These are phyloP conservation scores for Polypterus senegalus DNA, from an alignment of 2,113 vertebrate species.

Conservation along the genomic window DNA sequence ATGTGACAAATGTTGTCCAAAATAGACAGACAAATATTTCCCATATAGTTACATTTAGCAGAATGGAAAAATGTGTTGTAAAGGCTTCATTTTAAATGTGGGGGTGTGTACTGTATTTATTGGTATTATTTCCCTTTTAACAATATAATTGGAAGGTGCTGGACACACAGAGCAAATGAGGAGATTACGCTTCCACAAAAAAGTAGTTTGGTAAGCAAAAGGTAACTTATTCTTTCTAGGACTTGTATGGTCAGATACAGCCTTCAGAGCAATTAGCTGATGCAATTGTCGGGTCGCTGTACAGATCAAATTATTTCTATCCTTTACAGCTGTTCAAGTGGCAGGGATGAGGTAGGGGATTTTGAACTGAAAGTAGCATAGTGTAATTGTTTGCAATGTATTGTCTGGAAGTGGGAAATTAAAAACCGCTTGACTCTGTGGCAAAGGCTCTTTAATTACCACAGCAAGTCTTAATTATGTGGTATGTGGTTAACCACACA, in stretches of 20 bases:
- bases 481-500: conserved; percentile 10
- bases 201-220: too few species aligned
- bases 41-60: too few species aligned
- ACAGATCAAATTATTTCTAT: conserved; percentile 5
- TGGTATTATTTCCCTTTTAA: too few species aligned
- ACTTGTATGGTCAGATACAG: neutral
- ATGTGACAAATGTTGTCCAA: too few species aligned
- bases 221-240: neutral
- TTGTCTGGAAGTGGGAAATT: conserved; percentile 6
- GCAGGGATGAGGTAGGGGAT: neutral
- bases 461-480: conserved; percentile 9
- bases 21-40: too few species aligned
- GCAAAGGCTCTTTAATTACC: conserved; percentile 16
- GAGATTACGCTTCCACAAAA: too few species aligned
- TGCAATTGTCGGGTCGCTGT: conserved; percentile 3
- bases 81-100: too few species aligned
- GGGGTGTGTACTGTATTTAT: too few species aligned
- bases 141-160: too few species aligned
- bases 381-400: conserved; percentile 10
- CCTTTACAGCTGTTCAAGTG: conserved; percentile 12
- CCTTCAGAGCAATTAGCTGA: conserved; percentile 1
- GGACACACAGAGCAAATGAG: too few species aligned
- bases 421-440: conserved; percentile 13
- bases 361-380: conserved; percentile 5
- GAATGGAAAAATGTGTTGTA: too few species aligned